Evolutionary conservation across 2,888 invertebrate species (phyloP).

Genomic region (Calameuta filiformis): DNA sequence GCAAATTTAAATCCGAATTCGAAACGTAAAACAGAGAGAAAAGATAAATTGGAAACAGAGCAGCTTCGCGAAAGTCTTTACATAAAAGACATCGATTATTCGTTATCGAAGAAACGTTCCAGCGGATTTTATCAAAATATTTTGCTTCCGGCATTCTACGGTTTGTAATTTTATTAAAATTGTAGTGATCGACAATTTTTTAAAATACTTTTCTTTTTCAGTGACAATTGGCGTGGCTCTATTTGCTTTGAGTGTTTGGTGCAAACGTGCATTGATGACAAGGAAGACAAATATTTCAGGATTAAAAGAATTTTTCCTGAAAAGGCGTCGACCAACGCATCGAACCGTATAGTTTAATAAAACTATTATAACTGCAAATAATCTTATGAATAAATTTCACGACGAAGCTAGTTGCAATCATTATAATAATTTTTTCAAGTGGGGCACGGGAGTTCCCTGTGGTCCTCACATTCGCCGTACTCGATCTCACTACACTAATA

Average conservation of each 20-base stretch:
- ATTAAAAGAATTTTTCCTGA: not conserved
- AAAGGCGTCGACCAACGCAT: not conserved
- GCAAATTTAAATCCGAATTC: not conserved
- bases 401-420: not conserved
- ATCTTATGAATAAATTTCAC: not conserved
- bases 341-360: not conserved
- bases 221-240: slow-evolving; percentile 8
- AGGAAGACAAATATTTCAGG: slow-evolving; percentile 11
- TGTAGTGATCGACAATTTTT: not conserved
- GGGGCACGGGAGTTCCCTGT: not conserved
- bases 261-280: slow-evolving; percentile 6
- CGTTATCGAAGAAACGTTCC: not conserved
- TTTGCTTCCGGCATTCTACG: slow-evolving; percentile 13
- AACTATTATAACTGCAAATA: not conserved
- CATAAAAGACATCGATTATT: not conserved
- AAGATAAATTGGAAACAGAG: not conserved
- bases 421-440: not conserved
- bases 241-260: slow-evolving; percentile 15
- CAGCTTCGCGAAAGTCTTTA: not conserved
- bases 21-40: not conserved
- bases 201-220: not conserved
- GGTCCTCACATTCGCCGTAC: not conserved
- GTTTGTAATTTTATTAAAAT: slow-evolving; percentile 4
- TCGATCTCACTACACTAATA: not conserved
- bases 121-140: slow-evolving; percentile 1